Percentiles rank a stretch among this genome's conserved stretches.
phyloP scores from a whole-genome alignment of 2,113 vertebrate genomes.

The Caranx melampygus region DNA sequence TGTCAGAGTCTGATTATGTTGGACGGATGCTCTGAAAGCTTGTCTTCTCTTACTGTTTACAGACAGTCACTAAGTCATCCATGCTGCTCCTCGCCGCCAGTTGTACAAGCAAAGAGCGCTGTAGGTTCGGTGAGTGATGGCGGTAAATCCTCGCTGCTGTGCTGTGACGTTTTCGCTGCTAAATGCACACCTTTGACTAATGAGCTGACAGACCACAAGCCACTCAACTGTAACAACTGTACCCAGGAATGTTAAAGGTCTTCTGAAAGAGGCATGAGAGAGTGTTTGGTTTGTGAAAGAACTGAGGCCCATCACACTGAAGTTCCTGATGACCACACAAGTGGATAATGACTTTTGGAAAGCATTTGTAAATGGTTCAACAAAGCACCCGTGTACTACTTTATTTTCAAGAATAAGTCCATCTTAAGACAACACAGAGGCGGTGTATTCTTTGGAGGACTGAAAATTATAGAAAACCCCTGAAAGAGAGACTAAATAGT shows the following conservation, averaged over 20 bases:
- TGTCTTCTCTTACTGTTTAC: slow-evolving; percentile 45
- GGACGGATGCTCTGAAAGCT: slow-evolving; percentile 49
- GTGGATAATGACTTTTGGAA: slow-evolving; percentile 57
- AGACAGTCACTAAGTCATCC: slow-evolving; percentile 63
- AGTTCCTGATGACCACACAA: slow-evolving; percentile 68
- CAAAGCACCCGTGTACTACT: not conserved
- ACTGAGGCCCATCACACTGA: slow-evolving; percentile 6
- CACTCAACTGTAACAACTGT: slow-evolving; percentile 52
- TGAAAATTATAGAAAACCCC: not conserved
- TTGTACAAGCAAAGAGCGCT: slow-evolving; percentile 31
- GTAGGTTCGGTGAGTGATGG: slow-evolving; percentile 42
- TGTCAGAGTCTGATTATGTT: slow-evolving; percentile 77
- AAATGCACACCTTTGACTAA: slow-evolving; percentile 69
- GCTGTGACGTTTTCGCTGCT: slow-evolving; percentile 36
- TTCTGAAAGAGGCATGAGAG: slow-evolving; percentile 23
- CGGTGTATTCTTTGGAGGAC: not conserved
- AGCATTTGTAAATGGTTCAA: slow-evolving; percentile 11
- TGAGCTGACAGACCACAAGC: slow-evolving; percentile 64
- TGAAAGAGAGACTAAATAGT: not conserved
- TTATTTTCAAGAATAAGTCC: not conserved
- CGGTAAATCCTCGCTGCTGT: slow-evolving; percentile 45
- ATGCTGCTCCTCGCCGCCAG: slow-evolving; percentile 41
- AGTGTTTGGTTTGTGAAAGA: slow-evolving; percentile 52
- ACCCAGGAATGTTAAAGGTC: slow-evolving; percentile 59
- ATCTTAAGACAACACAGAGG: slow-evolving; percentile 1